Evolutionary conservation across 2,797 vertebrate species (phyloP).

Genomic region (Pelochelys cantorii): DNA sequence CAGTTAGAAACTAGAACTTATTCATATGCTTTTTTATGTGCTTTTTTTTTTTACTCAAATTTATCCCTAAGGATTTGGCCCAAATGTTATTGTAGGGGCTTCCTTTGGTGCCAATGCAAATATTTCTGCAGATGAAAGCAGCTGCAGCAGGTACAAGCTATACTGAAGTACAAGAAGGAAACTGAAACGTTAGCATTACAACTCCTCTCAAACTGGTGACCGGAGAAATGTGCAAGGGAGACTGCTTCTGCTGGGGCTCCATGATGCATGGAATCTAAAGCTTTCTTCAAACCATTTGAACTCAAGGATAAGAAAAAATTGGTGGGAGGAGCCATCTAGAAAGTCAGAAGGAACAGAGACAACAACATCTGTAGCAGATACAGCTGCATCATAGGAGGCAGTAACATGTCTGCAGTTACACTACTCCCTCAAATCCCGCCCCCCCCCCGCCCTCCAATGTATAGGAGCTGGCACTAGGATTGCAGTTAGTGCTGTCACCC

Average conservation of each 20-base stretch:
- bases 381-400: background rate
- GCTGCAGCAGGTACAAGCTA: constrained; percentile 14
- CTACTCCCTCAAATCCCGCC: background rate
- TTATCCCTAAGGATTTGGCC: constrained; percentile 42
- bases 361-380: background rate
- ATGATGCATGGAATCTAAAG: background rate
- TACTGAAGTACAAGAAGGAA: constrained; percentile 16
- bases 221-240: background rate
- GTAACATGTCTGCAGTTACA: background rate
- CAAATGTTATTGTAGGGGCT: constrained; percentile 35
- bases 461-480: too few species aligned
- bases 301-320: background rate
- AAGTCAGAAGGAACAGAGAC: background rate
- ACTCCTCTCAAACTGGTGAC: constrained; percentile 1
- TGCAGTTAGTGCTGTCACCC: too few species aligned
- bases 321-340: background rate
- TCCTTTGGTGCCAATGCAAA: constrained; percentile 29
- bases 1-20: constrained; percentile 11
- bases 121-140: constrained; percentile 21
- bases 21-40: constrained; percentile 29
- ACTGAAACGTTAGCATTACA: background rate
- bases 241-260: background rate
- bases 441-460: too few species aligned
- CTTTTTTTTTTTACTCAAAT: background rate
- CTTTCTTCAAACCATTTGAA: background rate